Evolutionary conservation across 2,113 vertebrate genomes (phyloP).

Genomic region (Strigops habroptila): DNA sequence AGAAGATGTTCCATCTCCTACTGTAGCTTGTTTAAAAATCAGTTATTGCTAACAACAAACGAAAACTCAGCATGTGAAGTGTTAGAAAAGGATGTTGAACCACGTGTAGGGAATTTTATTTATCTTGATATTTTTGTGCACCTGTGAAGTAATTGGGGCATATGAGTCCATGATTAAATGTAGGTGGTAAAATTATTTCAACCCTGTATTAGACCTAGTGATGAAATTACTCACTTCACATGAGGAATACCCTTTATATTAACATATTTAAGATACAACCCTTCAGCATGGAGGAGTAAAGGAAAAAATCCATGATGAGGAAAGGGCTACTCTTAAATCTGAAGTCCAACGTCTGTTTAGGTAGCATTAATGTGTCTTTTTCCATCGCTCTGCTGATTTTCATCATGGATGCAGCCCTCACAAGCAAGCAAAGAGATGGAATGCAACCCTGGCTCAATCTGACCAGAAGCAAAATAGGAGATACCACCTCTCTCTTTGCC

Average conservation of each 20-base stretch:
- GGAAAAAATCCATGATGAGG: neutral
- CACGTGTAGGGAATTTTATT: neutral
- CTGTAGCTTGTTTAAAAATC: conserved; percentile 32
- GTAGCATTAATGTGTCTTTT: neutral
- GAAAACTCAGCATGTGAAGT: conserved; percentile 10
- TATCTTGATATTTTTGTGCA: neutral
- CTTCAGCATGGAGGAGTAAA: neutral
- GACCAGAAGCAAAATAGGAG: neutral
- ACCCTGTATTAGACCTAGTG: neutral
- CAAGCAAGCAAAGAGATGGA: neutral
- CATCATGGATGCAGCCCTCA: neutral
- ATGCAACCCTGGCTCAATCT: accelerated
- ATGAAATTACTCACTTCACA: neutral
- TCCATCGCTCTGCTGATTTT: neutral
- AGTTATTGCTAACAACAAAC: neutral
- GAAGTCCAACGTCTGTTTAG: neutral
- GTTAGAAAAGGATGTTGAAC: neutral
- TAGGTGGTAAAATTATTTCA: conserved; percentile 4
- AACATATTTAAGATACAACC: neutral
- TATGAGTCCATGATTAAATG: neutral
- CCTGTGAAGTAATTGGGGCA: neutral
- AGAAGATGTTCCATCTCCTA: conserved; percentile 10
- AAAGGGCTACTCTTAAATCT: neutral
- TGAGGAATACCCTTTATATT: neutral
- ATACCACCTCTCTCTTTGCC: neutral